A percentile compares a stretch with the other conserved stretches of the same genome.
phyloP scores from a whole-genome alignment of 1,140 invertebrate genomes.

The Philopotamus ludificatus region DNA sequence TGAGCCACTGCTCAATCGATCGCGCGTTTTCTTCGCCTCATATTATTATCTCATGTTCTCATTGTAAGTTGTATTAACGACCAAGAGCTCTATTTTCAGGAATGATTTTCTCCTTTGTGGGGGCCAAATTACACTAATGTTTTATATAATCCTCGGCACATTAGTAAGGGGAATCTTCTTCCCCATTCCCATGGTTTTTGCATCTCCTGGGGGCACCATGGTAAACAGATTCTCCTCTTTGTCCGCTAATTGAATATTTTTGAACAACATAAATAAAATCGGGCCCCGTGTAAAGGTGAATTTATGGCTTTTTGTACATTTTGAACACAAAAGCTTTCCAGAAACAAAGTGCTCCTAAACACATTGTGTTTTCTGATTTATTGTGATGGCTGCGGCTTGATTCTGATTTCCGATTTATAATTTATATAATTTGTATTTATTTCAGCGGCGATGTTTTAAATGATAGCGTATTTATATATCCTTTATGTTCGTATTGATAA shows the following conservation, averaged over 20 bases:
- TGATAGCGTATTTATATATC: too few species aligned
- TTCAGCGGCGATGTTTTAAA: too few species aligned
- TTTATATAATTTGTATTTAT: too few species aligned
- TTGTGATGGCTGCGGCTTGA: too few species aligned
- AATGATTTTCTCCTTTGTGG: neutral
- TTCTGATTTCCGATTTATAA: too few species aligned
- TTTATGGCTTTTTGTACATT: neutral
- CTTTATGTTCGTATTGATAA: too few species aligned
- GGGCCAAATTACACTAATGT: conserved; percentile 12
- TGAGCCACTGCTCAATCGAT: too few species aligned
- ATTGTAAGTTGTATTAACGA: conserved; percentile 12
- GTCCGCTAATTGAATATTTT: neutral
- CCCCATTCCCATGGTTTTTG: neutral
- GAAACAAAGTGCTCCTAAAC: neutral
- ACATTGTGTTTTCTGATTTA: too few species aligned
- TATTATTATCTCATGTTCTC: too few species aligned
- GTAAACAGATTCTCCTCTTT: conserved; percentile 4
- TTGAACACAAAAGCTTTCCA: neutral
- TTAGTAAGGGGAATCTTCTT: neutral
- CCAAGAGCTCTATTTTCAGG: conserved; percentile 13
- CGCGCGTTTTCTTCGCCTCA: too few species aligned
- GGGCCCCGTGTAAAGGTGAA: neutral
- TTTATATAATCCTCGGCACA: conserved; percentile 10
- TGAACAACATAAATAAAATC: neutral
- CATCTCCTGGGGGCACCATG: too few species aligned